These are phyloP conservation scores for Athalia circularis DNA, from an alignment of 2,888 invertebrate species.

Conservation along the genomic window DNA sequence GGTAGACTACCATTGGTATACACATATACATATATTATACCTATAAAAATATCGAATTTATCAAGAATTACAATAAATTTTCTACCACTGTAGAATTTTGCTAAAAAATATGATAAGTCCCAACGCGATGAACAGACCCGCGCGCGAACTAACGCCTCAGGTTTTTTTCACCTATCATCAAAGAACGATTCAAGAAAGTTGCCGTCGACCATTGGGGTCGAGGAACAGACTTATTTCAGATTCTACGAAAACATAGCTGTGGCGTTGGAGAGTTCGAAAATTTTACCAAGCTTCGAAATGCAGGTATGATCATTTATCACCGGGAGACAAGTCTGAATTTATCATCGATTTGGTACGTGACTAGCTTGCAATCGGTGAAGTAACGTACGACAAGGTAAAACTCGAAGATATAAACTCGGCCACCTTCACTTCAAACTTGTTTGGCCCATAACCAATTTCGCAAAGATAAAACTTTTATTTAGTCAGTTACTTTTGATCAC, in stretches of 20 bases:
- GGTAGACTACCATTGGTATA: not conserved
- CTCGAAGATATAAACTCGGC: not conserved
- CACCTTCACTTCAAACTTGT: constrained; percentile 14
- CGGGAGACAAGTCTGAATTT: constrained; percentile 19
- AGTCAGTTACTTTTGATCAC: not conserved
- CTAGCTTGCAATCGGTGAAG: not conserved
- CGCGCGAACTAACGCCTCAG: not conserved
- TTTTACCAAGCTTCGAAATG: not conserved
- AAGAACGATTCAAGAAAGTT: not conserved
- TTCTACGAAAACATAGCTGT: not conserved
- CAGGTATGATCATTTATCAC: not conserved
- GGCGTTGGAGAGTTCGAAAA: not conserved
- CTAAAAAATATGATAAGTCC: constrained; percentile 5
- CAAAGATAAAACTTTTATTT: constrained; percentile 11
- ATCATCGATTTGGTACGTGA: constrained; percentile 15
- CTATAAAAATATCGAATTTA: constrained; percentile 17
- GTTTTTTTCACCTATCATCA: not conserved
- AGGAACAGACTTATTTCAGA: not conserved
- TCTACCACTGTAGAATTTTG: not conserved
- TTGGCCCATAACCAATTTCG: constrained; percentile 28
- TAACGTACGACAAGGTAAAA: not conserved
- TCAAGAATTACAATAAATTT: constrained; percentile 32
- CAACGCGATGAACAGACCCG: constrained; percentile 16
- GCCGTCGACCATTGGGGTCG: not conserved
- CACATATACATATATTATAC: not conserved